A percentile compares a stretch with the other conserved stretches of the same genome.
Conservation (phyloP, 2,888 invertebrate genomes). For the Geophilus truncorum region DNA sequence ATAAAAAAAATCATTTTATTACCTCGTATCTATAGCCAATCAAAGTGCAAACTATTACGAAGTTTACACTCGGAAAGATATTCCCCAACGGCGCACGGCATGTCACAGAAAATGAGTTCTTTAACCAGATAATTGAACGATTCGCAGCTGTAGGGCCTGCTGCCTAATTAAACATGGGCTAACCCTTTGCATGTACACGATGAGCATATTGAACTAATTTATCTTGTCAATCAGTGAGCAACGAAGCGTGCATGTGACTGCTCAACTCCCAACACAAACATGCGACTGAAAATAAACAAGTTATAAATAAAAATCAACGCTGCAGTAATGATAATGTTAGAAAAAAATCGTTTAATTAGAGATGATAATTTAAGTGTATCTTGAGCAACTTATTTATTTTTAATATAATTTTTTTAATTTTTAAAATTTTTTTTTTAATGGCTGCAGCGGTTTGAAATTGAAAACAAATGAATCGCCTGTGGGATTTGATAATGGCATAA, state of each 20-base stretch:
- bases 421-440: neutral
- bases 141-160: neutral
- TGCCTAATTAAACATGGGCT: neutral
- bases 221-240: neutral
- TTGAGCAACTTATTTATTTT: neutral
- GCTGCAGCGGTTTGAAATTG: neutral
- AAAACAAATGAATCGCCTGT: neutral
- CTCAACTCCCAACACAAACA: neutral
- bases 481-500: neutral
- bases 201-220: neutral
- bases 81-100: neutral
- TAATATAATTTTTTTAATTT: neutral
- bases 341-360: too few relatives aligned
- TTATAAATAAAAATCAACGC: neutral
- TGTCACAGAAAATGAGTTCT: neutral
- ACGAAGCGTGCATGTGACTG: neutral
- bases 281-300: neutral
- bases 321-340: neutral
- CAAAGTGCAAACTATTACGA: neutral
- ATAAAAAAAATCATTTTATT: neutral
- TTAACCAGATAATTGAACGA: neutral
- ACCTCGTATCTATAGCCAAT: neutral
- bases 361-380: neutral
- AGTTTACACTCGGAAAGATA: neutral
- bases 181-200: neutral